Percentiles rank a stretch among this genome's conserved stretches.
Evolutionary conservation across 2,888 invertebrate species (phyloP).

Genomic region (Luperina nickerlii): DNA sequence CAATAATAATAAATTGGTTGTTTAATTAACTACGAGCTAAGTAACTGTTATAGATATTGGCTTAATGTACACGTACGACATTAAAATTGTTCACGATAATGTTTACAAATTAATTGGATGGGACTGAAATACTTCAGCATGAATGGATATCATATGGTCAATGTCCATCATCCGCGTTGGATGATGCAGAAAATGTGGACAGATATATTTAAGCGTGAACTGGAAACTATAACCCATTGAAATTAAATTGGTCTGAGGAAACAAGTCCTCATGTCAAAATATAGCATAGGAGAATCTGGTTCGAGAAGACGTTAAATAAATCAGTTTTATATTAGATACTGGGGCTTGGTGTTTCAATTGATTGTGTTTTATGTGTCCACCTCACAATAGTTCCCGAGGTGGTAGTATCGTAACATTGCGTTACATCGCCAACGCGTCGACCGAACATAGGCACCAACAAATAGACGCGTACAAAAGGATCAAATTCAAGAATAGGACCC

Average conservation of each 20-base stretch:
- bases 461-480: slow-evolving; percentile 42
- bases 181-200: neutral
- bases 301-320: slow-evolving; percentile 19
- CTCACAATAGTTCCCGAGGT: slow-evolving; percentile 32
- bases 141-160: neutral
- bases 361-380: slow-evolving; percentile 52
- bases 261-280: neutral
- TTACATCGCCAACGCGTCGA: slow-evolving; percentile 62
- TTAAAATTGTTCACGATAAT: slow-evolving; percentile 34
- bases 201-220: neutral
- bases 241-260: neutral
- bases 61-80: slow-evolving; percentile 8
- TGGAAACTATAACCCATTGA: neutral
- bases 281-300: slow-evolving; percentile 2
- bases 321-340: slow-evolving; percentile 4
- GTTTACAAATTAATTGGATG: slow-evolving; percentile 27
- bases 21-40: slow-evolving; percentile 43
- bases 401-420: slow-evolving; percentile 42
- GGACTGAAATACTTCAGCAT: slow-evolving; percentile 10
- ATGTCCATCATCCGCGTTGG: neutral
- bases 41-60: slow-evolving; percentile 40
- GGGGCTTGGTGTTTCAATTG: slow-evolving; percentile 27
- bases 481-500: neutral
- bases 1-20: slow-evolving; percentile 38
- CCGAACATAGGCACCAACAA: slow-evolving; percentile 7